Conservation (phyloP, 2,797 vertebrate species). For the Cheirogaleus major region DNA sequence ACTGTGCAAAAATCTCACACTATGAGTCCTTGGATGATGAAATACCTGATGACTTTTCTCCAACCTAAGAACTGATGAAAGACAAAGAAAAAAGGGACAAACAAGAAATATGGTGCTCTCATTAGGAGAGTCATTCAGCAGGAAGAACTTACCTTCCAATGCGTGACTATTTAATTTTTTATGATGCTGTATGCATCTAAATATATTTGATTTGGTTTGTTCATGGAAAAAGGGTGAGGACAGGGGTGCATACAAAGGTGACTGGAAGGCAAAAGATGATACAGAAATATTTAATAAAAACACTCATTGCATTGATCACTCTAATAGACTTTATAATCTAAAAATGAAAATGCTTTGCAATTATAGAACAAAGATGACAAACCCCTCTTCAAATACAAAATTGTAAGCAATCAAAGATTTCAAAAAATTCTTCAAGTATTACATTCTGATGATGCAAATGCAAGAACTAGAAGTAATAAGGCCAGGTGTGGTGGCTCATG, state of each 20-base stretch:
- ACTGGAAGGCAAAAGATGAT: constrained; percentile 30
- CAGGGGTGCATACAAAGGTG: constrained; percentile 30
- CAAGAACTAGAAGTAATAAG: constrained; percentile 23
- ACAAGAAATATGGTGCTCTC: neutral
- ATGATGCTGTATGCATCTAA: constrained; percentile 13
- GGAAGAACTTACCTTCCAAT: neutral
- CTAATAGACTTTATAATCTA: constrained; percentile 51
- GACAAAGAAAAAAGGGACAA: neutral
- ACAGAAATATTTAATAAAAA: constrained; percentile 49
- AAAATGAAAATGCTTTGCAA: constrained; percentile 61
- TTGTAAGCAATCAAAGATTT: constrained; percentile 31
- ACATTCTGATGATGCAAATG: constrained; percentile 38
- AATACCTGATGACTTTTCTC: constrained; percentile 17
- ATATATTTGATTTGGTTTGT: constrained; percentile 34
- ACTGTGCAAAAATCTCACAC: constrained; percentile 3
- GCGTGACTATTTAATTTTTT: neutral
- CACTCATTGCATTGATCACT: constrained; percentile 24
- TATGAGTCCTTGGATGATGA: neutral
- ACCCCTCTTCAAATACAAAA: constrained; percentile 4
- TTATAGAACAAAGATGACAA: constrained; percentile 35
- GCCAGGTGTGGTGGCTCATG: too few species aligned
- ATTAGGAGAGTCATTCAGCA: neutral
- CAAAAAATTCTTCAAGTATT: constrained; percentile 32
- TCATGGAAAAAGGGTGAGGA: constrained; percentile 31
- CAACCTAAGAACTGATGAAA: neutral